These are phyloP conservation scores for Trichomalopsis sarcophagae DNA, from an alignment of 1,140 invertebrate genomes.

Conservation along the genomic window DNA sequence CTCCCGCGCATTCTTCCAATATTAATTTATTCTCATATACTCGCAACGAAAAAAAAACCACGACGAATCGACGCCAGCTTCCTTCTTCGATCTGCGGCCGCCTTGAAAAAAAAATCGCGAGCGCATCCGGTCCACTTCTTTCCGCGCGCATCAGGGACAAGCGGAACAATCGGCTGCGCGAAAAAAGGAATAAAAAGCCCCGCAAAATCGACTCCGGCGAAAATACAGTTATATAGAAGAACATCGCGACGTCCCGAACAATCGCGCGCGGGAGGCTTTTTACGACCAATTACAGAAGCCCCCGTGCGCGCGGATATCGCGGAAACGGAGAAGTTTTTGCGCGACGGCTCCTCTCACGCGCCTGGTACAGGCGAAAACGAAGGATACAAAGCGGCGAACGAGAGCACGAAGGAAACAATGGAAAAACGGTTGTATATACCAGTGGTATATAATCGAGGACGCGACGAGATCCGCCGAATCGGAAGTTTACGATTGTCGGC, in stretches of 20 bases:
- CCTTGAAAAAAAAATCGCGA: neutral
- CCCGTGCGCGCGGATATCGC: neutral
- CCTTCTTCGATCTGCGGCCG: neutral
- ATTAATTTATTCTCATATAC: neutral
- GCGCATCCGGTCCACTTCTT: neutral
- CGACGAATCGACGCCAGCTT: neutral
- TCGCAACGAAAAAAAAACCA: neutral
- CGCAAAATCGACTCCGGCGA: neutral
- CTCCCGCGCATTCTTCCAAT: too few species aligned
- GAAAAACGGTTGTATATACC: neutral
- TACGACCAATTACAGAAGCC: conserved; percentile 4
- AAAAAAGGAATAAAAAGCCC: neutral
- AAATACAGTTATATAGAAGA: neutral
- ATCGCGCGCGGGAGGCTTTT: neutral
- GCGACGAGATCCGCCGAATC: neutral
- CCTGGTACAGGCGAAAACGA: neutral
- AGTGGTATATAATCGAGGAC: conserved; percentile 17
- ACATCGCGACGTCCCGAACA: neutral
- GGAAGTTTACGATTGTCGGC: conserved; percentile 1
- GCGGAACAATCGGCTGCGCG: neutral
- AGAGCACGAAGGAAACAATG: conserved; percentile 9
- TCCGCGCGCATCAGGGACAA: neutral
- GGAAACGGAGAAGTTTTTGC: neutral
- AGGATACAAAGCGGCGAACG: neutral
- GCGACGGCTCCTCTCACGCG: neutral